Percentiles rank a stretch among this genome's conserved stretches.
These are phyloP conservation scores for Carcina quercana DNA, from an alignment of 2,888 invertebrate species.

Conservation along the genomic window DNA sequence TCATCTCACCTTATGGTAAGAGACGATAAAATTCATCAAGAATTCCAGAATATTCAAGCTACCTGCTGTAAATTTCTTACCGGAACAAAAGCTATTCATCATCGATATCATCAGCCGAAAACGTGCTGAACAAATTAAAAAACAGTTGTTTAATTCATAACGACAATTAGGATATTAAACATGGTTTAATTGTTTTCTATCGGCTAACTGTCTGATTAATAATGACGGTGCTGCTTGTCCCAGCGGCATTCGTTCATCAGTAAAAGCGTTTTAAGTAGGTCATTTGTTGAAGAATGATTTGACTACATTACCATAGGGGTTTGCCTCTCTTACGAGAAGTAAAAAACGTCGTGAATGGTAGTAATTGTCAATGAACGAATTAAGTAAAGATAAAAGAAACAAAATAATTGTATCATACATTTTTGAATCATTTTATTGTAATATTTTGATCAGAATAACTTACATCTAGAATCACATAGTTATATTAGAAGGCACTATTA, in stretches of 20 bases:
- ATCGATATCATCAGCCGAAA: no score
- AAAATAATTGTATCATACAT: not conserved
- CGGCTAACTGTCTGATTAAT: constrained; percentile 4
- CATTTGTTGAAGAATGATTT: constrained; percentile 47
- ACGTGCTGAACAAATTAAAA: no score
- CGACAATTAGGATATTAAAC: no score
- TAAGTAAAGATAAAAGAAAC: no score
- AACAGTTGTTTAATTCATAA: no score
- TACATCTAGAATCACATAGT: constrained; percentile 56
- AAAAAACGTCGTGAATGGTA: constrained; percentile 34
- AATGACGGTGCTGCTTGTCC: constrained; percentile 19
- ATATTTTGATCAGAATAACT: constrained; percentile 28
- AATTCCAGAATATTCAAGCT: no score
- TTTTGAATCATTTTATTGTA: constrained; percentile 26
- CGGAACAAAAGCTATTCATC: no score
- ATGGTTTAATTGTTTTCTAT: no score
- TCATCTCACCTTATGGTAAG: no score
- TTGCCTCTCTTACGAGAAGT: constrained; percentile 38
- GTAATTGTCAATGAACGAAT: no score
- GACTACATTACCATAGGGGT: constrained; percentile 51
- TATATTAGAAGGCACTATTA: constrained; percentile 51
- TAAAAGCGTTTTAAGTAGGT: constrained; percentile 45
- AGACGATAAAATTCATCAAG: no score
- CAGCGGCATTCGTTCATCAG: constrained; percentile 29
- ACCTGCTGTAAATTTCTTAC: no score